These are phyloP conservation scores for Rhodophaea formosa DNA, from an alignment of 2,888 invertebrate species.

Conservation along the genomic window DNA sequence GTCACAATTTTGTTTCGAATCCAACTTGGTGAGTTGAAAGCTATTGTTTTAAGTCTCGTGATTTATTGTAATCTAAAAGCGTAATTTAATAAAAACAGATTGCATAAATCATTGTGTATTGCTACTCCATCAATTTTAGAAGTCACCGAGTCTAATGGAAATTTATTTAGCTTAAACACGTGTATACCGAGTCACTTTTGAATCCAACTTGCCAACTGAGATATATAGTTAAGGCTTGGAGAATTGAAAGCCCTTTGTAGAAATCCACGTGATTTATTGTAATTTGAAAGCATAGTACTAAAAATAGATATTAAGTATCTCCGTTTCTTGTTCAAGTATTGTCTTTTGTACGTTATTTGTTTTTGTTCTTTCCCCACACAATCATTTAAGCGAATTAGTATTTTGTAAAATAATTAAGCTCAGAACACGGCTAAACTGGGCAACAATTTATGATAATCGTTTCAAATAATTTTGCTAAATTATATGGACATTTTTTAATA, in stretches of 20 bases:
- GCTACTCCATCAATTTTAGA: background rate
- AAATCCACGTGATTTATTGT: slow-evolving; percentile 9
- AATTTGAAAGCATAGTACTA: background rate
- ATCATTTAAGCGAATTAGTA: too few relatives aligned
- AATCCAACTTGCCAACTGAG: slow-evolving; percentile 12
- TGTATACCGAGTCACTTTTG: background rate
- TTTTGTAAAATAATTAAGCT: too few relatives aligned
- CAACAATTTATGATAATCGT: too few relatives aligned
- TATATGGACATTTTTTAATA: too few relatives aligned
- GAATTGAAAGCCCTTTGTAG: slow-evolving; percentile 6
- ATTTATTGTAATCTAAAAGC: slow-evolving; percentile 6
- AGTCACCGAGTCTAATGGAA: background rate
- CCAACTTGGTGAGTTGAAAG: background rate
- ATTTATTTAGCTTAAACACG: background rate
- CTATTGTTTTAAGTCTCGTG: slow-evolving; percentile 5
- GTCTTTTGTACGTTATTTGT: too few relatives aligned
- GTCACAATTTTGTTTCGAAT: slow-evolving; percentile 4
- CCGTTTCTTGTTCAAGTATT: background rate
- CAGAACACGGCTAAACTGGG: too few relatives aligned
- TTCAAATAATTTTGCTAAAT: too few relatives aligned
- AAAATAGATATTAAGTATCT: background rate
- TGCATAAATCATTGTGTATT: background rate
- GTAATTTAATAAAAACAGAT: slow-evolving; percentile 6
- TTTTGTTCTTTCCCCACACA: too few relatives aligned
- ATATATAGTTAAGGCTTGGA: too few relatives aligned